A percentile compares a stretch with the other conserved stretches of the same genome.
Evolutionary conservation across 2,888 invertebrate genomes (phyloP).

Genomic region (Sminthurides aquaticus): DNA sequence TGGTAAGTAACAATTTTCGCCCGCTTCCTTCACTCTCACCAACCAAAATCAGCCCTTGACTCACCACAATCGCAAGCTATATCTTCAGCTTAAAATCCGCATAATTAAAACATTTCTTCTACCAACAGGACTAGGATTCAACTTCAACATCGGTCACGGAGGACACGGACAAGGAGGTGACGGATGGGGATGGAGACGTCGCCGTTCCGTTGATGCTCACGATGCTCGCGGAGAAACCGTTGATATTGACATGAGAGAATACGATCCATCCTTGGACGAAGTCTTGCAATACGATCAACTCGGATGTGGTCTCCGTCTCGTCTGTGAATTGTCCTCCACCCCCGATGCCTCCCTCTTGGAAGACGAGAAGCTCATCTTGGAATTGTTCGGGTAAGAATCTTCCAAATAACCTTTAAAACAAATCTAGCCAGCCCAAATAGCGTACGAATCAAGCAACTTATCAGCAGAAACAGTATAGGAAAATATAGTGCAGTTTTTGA

Average conservation of each 20-base stretch:
- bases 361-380: conserved; percentile 40
- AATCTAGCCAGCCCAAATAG: too few relatives aligned
- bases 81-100: too few relatives aligned
- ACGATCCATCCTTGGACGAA: conserved; percentile 38
- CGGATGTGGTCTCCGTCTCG: conserved; percentile 40
- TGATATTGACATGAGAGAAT: conserved; percentile 22
- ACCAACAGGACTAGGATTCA: conserved; percentile 24
- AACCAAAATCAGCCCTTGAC: too few relatives aligned
- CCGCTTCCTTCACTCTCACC: too few relatives aligned
- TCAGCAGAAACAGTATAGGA: too few relatives aligned
- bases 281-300: conserved; percentile 37
- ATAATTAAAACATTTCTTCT: too few relatives aligned
- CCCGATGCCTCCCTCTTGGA: conserved; percentile 24
- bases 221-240: conserved; percentile 21
- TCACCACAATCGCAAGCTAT: too few relatives aligned
- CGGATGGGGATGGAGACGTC: conserved; percentile 29
- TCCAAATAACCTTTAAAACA: background rate
- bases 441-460: background rate
- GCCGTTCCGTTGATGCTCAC: conserved; percentile 19
- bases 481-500: too few relatives aligned
- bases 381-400: conserved; percentile 41
- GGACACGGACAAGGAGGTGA: conserved; percentile 11
- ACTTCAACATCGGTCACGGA: conserved; percentile 24
- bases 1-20: conserved; percentile 10
- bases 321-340: conserved; percentile 37